Evolutionary conservation across 2,113 vertebrate genomes (phyloP).

Genomic region (Clupea harengus): DNA sequence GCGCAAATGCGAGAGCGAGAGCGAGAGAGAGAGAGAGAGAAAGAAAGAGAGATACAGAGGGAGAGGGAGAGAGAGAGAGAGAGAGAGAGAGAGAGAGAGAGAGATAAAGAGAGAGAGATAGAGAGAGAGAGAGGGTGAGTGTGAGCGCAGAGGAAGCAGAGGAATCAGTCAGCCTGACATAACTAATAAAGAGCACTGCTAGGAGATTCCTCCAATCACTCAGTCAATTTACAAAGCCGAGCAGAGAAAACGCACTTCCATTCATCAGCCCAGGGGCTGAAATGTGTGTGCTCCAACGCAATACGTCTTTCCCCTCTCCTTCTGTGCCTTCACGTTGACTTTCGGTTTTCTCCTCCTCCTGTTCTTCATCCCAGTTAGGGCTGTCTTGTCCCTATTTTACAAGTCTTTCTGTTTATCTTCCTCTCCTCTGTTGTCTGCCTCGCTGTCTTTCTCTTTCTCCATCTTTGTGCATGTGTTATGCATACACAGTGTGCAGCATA

Average conservation of each 20-base stretch:
- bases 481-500: background rate
- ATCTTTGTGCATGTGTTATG: background rate
- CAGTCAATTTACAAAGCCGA: slow-evolving; percentile 11
- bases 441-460: no score
- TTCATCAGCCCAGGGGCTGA: background rate
- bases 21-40: background rate
- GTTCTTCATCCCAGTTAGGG: background rate
- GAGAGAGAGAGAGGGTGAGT: background rate
- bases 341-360: background rate
- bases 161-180: slow-evolving; percentile 9
- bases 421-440: background rate
- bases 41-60: background rate
- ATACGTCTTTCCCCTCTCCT: background rate
- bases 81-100: background rate
- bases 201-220: slow-evolving; percentile 5
- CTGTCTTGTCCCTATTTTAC: background rate
- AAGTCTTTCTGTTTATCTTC: background rate
- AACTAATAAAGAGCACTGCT: slow-evolving; percentile 14
- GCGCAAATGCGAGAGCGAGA: background rate
- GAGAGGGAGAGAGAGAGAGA: background rate
- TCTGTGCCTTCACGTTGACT: background rate
- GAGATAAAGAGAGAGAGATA: background rate
- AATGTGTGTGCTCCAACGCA: background rate
- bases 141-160: background rate
- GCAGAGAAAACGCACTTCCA: background rate